phyloP scores from a whole-genome alignment of 2,113 vertebrate genomes.

The Menura novaehollandiae region DNA sequence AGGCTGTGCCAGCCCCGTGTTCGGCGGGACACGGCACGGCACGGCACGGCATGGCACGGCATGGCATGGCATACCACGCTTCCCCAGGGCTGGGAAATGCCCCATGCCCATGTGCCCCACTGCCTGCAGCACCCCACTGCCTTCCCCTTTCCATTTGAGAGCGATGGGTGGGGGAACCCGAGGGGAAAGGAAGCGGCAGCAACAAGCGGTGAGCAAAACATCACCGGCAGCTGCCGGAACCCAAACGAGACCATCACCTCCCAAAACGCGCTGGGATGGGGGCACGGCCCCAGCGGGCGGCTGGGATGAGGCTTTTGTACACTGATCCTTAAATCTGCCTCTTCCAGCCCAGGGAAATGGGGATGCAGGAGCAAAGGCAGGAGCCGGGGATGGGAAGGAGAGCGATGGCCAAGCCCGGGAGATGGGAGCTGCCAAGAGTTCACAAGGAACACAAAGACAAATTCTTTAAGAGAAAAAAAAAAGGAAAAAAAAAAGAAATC shows the following conservation, averaged over 20 bases:
- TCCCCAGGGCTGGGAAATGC: not conserved
- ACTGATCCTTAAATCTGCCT: not conserved
- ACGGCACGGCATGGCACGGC: accelerated
- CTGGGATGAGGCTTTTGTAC: not conserved
- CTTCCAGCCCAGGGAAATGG: not conserved
- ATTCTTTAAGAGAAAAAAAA: not conserved
- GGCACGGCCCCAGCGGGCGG: not conserved
- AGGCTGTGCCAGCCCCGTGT: not conserved
- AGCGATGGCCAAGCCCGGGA: not conserved
- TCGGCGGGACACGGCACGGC: accelerated
- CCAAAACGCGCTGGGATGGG: not conserved
- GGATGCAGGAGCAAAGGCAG: not conserved
- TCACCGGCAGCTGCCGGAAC: not conserved
- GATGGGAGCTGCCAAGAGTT: not conserved
- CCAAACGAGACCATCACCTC: not conserved
- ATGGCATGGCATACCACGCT: accelerated
- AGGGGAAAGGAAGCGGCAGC: not conserved
- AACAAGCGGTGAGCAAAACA: not conserved
- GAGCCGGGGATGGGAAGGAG: not conserved
- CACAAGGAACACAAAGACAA: constrained; percentile 20
- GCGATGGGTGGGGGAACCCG: not conserved
- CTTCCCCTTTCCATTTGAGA: not conserved
- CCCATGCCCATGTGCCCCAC: not conserved
- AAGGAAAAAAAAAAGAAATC: not conserved
- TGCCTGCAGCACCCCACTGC: not conserved